These are phyloP conservation scores for Harpagoxenus sublaevis DNA, from an alignment of 2,888 invertebrate species.

Conservation along the genomic window DNA sequence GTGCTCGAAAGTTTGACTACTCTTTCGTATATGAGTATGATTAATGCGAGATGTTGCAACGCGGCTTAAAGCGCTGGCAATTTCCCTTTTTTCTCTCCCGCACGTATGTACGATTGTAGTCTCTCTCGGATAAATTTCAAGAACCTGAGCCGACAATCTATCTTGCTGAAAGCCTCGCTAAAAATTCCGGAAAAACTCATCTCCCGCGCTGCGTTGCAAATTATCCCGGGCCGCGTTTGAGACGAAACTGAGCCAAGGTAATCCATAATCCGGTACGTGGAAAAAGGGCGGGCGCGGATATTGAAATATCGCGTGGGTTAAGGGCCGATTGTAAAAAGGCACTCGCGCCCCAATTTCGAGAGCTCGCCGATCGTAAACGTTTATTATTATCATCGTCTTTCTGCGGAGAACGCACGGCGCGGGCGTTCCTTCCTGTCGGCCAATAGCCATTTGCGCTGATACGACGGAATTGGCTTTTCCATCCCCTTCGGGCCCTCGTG, in stretches of 20 bases:
- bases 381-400: conserved; percentile 56
- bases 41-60: conserved; percentile 14
- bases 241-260: background rate
- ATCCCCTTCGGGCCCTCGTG: conserved; percentile 12
- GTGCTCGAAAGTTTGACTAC: conserved; percentile 6
- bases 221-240: background rate
- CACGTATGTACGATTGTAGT: background rate
- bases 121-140: conserved; percentile 19
- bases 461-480: conserved; percentile 62
- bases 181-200: conserved; percentile 27
- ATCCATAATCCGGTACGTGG: conserved; percentile 21
- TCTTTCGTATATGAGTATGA: background rate
- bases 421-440: conserved; percentile 63
- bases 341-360: conserved; percentile 36
- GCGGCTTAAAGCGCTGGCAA: background rate
- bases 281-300: conserved; percentile 10
- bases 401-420: conserved; percentile 41
- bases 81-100: background rate
- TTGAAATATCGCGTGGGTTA: conserved; percentile 39
- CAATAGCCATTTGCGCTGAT: conserved; percentile 58
- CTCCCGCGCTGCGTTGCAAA: conserved; percentile 23
- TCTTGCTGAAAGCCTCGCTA: conserved; percentile 14
- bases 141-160: conserved; percentile 9
- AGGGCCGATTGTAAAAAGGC: conserved; percentile 26
- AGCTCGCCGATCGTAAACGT: conserved; percentile 42